Percentiles rank a stretch among this genome's conserved stretches.
Evolutionary conservation across 2,888 invertebrate species (phyloP).

Genomic region (Archips crataeganus): DNA sequence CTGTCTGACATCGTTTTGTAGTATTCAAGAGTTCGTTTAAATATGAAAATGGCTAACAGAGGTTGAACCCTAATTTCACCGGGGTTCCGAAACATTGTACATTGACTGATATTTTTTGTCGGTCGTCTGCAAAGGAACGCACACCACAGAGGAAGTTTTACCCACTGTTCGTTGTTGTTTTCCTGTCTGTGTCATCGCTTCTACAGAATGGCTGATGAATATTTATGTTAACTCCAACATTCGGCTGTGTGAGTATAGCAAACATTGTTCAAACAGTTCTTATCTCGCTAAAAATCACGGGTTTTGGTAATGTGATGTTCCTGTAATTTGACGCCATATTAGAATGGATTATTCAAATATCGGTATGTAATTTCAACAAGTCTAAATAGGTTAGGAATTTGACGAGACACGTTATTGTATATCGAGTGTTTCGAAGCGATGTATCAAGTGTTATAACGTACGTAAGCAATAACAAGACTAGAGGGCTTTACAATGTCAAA

Average conservation of each 20-base stretch:
- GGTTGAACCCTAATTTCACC: conserved; percentile 24
- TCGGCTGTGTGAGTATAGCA: conserved; percentile 45
- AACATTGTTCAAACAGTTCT: conserved; percentile 33
- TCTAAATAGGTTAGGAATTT: neutral
- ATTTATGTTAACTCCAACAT: conserved; percentile 45
- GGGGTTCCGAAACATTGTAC: conserved; percentile 38
- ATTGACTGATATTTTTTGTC: conserved; percentile 37
- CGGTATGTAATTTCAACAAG: neutral
- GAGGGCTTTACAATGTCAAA: conserved; percentile 37
- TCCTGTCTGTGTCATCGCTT: conserved; percentile 56
- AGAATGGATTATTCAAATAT: conserved; percentile 6
- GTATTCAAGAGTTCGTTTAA: conserved; percentile 20
- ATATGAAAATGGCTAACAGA: conserved; percentile 23
- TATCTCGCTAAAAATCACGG: conserved; percentile 27
- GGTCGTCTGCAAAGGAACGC: conserved; percentile 47
- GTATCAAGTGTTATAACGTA: neutral
- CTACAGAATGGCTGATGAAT: conserved; percentile 54
- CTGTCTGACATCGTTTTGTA: conserved; percentile 8
- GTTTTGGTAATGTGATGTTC: conserved; percentile 1
- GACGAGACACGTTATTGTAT: conserved; percentile 1
- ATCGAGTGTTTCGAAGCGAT: neutral
- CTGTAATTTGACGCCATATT: neutral
- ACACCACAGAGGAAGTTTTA: conserved; percentile 56
- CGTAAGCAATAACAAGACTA: conserved; percentile 15
- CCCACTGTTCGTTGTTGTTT: conserved; percentile 60